Percentiles rank a stretch among this genome's conserved stretches.
These are phyloP conservation scores for Aepyceros melampus DNA, from an alignment of 2,113 vertebrate species.

Conservation along the genomic window DNA sequence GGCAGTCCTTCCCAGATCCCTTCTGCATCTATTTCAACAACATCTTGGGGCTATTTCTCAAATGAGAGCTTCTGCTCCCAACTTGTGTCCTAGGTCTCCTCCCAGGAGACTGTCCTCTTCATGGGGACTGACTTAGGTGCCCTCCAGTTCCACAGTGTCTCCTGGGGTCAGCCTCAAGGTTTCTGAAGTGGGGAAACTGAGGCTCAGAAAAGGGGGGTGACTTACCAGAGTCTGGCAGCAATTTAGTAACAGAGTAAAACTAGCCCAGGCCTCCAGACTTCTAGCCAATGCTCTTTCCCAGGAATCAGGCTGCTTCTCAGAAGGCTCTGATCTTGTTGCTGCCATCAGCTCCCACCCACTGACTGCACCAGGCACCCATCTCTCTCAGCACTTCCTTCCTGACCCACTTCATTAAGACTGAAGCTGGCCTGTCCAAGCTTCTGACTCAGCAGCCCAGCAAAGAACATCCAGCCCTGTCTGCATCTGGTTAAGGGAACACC, in stretches of 20 bases:
- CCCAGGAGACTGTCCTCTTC: not conserved
- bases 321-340: not conserved
- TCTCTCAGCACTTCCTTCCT: slow-evolving; percentile 55
- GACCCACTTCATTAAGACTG: slow-evolving; percentile 27
- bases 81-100: not conserved
- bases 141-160: not conserved
- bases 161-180: not conserved
- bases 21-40: not conserved
- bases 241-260: not conserved
- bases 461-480: slow-evolving; percentile 27
- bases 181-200: not conserved
- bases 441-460: slow-evolving; percentile 57
- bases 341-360: not conserved
- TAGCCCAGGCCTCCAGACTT: not conserved
- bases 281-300: not conserved
- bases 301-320: not conserved
- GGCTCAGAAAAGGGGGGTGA: slow-evolving; percentile 4
- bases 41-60: not conserved
- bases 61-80: not conserved
- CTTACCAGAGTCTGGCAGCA: slow-evolving; percentile 24
- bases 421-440: slow-evolving; percentile 34
- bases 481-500: slow-evolving; percentile 1
- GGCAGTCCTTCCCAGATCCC: not conserved
- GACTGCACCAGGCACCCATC: not conserved
- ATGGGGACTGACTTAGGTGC: not conserved